Evolutionary conservation across 2,113 vertebrate species (phyloP).

Genomic region (Amia ocellicauda): DNA sequence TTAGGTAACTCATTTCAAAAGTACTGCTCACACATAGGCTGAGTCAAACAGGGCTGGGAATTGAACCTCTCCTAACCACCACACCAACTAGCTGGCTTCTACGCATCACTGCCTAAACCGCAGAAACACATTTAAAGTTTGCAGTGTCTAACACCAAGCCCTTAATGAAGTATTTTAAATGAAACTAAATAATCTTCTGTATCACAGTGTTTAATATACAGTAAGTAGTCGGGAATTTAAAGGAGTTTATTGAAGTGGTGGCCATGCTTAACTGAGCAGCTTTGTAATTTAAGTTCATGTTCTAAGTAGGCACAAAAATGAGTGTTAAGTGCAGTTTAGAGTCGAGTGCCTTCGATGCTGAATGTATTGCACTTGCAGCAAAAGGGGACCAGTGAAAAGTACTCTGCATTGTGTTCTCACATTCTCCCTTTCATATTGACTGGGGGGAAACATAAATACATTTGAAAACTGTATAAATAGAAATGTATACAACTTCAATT

Average conservation of each 20-base stretch:
- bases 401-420: neutral
- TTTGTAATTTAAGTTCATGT: neutral
- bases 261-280: conserved; percentile 8
- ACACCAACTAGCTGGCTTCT: neutral
- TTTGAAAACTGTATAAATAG: too few species aligned
- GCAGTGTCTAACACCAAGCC: neutral
- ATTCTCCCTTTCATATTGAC: conserved; percentile 11
- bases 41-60: conserved; percentile 1
- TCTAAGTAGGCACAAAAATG: too few species aligned
- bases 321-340: neutral
- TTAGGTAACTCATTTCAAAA: conserved; percentile 12
- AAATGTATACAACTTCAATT: too few species aligned
- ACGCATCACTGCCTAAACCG: conserved; percentile 5
- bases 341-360: neutral
- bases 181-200: neutral
- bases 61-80: conserved; percentile 7
- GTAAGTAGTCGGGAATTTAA: conserved; percentile 3
- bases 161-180: conserved; percentile 3
- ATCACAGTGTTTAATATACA: neutral
- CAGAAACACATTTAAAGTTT: conserved; percentile 12
- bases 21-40: neutral
- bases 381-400: neutral
- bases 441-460: too few species aligned
- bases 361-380: conserved; percentile 1
- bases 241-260: conserved; percentile 1